phyloP scores from a whole-genome alignment of 2,797 vertebrate genomes.

The Paramormyrops hopkinsi region DNA sequence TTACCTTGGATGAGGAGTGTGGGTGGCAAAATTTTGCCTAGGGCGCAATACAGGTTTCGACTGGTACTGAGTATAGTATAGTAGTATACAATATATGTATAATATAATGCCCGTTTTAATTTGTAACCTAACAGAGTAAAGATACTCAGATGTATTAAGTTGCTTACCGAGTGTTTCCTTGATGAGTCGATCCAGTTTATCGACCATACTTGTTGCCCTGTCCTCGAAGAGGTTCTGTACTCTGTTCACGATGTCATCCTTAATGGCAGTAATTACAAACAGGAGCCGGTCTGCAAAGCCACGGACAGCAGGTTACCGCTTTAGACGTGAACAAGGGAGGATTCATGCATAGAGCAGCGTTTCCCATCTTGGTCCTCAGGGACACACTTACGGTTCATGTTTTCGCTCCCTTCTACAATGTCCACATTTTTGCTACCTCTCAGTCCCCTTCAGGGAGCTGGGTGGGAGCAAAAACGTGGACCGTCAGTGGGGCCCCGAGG shows the following conservation, averaged over 20 bases:
- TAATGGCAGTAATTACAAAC: slow-evolving; percentile 97
- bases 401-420: neutral
- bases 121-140: neutral
- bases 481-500: neutral
- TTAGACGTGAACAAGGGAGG: neutral
- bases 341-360: neutral
- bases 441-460: neutral
- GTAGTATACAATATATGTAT: neutral
- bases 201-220: slow-evolving; percentile 79
- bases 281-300: slow-evolving; percentile 82
- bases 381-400: neutral
- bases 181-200: slow-evolving; percentile 86
- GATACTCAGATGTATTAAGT: neutral
- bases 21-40: neutral
- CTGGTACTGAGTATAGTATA: neutral
- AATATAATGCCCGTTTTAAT: neutral
- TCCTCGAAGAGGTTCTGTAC: slow-evolving; percentile 83
- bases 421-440: neutral
- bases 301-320: neutral
- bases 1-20: neutral
- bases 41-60: neutral
- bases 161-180: slow-evolving; percentile 89
- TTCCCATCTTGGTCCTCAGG: neutral
- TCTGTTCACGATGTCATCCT: slow-evolving; percentile 90
- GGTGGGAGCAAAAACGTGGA: neutral